These are phyloP conservation scores for Drosophila picticornis DNA, from an alignment of 2,888 invertebrate species.

Conservation along the genomic window DNA sequence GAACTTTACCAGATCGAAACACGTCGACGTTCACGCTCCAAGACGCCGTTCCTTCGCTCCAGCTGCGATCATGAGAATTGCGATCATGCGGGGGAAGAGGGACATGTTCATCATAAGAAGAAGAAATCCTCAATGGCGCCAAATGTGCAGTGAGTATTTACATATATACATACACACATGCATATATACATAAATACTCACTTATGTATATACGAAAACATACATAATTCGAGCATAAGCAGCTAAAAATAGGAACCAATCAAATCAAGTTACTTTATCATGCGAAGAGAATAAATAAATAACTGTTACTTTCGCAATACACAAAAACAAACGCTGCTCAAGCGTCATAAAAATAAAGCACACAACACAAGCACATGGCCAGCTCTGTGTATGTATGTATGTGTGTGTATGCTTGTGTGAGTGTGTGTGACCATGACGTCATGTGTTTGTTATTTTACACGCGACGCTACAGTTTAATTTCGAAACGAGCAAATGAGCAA, in stretches of 20 bases:
- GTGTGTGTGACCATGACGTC: slow-evolving; percentile 62
- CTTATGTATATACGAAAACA: not conserved
- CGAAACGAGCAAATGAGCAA: slow-evolving; percentile 29
- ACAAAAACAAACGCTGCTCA: slow-evolving; percentile 28
- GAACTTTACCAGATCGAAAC: slow-evolving; percentile 86
- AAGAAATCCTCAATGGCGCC: slow-evolving; percentile 77
- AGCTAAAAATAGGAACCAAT: not conserved
- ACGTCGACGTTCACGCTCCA: slow-evolving; percentile 90
- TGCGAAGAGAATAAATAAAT: not conserved
- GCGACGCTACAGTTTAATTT: slow-evolving; percentile 50
- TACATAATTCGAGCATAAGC: not conserved
- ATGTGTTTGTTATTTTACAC: slow-evolving; percentile 65
- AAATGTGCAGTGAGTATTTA: slow-evolving; percentile 82
- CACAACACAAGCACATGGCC: slow-evolving; percentile 20
- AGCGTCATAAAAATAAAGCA: slow-evolving; percentile 24
- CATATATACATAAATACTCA: not conserved
- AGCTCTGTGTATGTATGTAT: slow-evolving; percentile 8
- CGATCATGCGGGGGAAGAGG: slow-evolving; percentile 86
- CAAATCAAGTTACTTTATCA: not conserved
- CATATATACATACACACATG: not conserved
- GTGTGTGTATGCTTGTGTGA: slow-evolving; percentile 14
- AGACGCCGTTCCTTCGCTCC: slow-evolving; percentile 88
- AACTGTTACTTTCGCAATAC: not conserved
- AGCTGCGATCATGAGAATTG: slow-evolving; percentile 87
- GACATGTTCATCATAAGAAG: slow-evolving; percentile 85